Evolutionary conservation across 2,888 invertebrate species (phyloP), one percentile per base, ranked within the genome.

Genomic region (Buathra laborator): DNA sequence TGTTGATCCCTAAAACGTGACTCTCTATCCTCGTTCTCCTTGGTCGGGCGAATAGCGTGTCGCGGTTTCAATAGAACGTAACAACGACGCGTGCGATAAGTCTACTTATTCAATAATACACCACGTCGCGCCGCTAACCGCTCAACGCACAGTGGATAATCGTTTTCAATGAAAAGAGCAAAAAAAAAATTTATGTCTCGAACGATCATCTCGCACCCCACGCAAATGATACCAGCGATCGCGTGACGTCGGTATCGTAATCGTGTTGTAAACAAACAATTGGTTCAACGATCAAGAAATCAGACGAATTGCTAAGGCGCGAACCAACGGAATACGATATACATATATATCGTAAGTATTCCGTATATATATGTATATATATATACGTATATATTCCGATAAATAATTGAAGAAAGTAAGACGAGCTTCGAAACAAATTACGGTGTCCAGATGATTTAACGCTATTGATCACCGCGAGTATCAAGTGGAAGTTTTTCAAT

Each of bases 401-500:
- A 51, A 64, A 29, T 37, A 64, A 62, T 64, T 66, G 64, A 64
- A 29, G 46, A 64, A 75, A 75, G 24, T 14, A 14, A 43, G 71
- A 56, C 51, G 12, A 16, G 51, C 37, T 12, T 51, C 43, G 46
- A 46, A 43, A 29, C 44, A 74, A 44, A 14, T n/a, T 9, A 43
- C 16, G 3, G 29, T 43, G 29, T 44, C 59, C 19, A 48, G 70
- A 76, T 62, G 70, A 37, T 19, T 64, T 64, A 48, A 64, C 14
- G 46, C 44, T 43, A 48, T 37, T 43, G 62, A 19, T 10, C 19
- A 19, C 66, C 32, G 46, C 32, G 46, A 59, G 56, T 14, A 59
- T 37, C 72, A 78, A 81, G 75, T 85, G 81, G 84, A 81, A 85
- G 74, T 81, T 85, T 81, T 85, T 82, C 82, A 67, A 82, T 62